These are phyloP conservation scores for Chloromyia formosa DNA, from an alignment of 2,888 invertebrate genomes.

Conservation along the genomic window DNA sequence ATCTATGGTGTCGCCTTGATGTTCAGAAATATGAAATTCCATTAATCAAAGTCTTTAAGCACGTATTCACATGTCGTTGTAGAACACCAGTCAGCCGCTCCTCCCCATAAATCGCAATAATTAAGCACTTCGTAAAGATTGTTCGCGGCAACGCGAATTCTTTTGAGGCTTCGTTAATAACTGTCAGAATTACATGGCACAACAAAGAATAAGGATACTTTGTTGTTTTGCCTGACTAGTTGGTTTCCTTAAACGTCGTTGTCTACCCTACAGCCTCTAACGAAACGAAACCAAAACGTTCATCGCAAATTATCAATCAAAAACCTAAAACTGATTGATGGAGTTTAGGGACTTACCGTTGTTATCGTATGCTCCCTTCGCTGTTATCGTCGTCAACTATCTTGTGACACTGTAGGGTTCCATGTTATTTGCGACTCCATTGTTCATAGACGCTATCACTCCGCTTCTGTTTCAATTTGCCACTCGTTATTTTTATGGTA, in stretches of 20 bases:
- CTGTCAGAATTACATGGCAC: slow-evolving; percentile 15
- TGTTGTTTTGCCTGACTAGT: too few relatives aligned
- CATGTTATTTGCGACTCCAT: slow-evolving; percentile 23
- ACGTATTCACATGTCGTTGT: too few relatives aligned
- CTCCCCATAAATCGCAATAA: not conserved
- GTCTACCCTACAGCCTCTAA: not conserved
- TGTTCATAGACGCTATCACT: slow-evolving; percentile 15
- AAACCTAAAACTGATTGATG: slow-evolving; percentile 46
- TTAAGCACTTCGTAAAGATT: slow-evolving; percentile 37
- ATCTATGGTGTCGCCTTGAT: too few relatives aligned
- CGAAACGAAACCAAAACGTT: slow-evolving; percentile 17
- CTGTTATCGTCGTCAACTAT: slow-evolving; percentile 18
- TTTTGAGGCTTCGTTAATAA: slow-evolving; percentile 29
- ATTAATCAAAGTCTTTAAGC: too few relatives aligned
- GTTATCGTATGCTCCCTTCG: not conserved
- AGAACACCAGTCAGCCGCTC: too few relatives aligned
- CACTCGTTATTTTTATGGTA: slow-evolving; percentile 33
- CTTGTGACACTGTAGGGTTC: slow-evolving; percentile 12
- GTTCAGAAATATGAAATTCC: too few relatives aligned
- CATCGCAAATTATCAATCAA: slow-evolving; percentile 45
- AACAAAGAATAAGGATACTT: not conserved
- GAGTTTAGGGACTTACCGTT: slow-evolving; percentile 28
- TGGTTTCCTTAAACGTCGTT: not conserved
- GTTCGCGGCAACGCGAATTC: slow-evolving; percentile 34
- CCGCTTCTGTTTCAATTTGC: slow-evolving; percentile 37